These are phyloP conservation scores for Noctua comes DNA, from an alignment of 2,888 invertebrate species.

Conservation along the genomic window DNA sequence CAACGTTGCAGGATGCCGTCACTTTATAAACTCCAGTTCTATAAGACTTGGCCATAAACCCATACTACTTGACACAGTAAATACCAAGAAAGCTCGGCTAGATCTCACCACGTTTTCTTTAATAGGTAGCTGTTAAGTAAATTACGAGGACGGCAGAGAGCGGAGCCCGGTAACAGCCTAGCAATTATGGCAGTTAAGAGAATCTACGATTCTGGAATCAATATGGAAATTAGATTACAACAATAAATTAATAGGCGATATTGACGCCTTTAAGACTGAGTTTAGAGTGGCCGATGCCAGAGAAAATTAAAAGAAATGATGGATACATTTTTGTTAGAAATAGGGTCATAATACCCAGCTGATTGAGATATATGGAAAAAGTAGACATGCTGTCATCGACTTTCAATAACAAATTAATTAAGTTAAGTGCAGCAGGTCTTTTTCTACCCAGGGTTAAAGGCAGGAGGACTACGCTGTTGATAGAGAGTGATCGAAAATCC, in stretches of 20 bases:
- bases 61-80: not conserved
- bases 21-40: not conserved
- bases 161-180: slow-evolving; percentile 26
- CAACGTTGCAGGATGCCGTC: not conserved
- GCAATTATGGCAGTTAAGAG: slow-evolving; percentile 16
- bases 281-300: not conserved
- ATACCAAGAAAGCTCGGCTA: not conserved
- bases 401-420: not conserved
- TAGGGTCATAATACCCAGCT: not conserved
- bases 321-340: not conserved
- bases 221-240: slow-evolving; percentile 17
- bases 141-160: slow-evolving; percentile 16
- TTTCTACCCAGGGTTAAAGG: not conserved
- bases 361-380: not conserved
- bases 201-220: slow-evolving; percentile 23
- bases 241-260: not conserved
- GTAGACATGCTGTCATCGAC: too few relatives aligned
- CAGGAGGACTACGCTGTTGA: not conserved
- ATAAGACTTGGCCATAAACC: not conserved
- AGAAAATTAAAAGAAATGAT: not conserved
- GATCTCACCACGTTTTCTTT: slow-evolving; percentile 7
- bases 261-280: not conserved
- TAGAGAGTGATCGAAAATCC: not conserved
- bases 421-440: not conserved
- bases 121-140: slow-evolving; percentile 33